Evolutionary conservation across 1,140 invertebrate genomes (phyloP), one percentile per base, ranked within the genome.

Genomic region (Aporrectodea caliginosa): DNA sequence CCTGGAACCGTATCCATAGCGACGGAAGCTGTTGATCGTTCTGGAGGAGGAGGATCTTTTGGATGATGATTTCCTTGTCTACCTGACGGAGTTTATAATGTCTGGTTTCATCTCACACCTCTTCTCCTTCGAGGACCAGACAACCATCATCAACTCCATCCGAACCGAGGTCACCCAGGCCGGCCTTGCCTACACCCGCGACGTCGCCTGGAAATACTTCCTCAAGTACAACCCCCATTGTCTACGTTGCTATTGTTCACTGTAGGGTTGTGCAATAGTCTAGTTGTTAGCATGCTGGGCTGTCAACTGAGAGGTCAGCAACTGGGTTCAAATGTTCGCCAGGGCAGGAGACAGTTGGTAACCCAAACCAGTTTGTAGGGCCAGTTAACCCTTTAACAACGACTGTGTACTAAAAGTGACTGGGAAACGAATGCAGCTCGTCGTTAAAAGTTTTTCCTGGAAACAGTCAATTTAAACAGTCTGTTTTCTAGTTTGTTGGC

Each of bases 131-230:
- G 87, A 89, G 77, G 86, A 89, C 78, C 84, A 86, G 81, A 88
- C 88, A 0, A 87, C 85, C 22, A 88, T 89, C 75, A 86, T 89
- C 76, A 89, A 89, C 83, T 87, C 87, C 30, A 88, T 89, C 75
- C 80, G 88, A 69, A 87, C 87, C 12, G 88, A 88, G 79, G 86
- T 89, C 12, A 86, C 86, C 1, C 87, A 88, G 79, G 85, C 86
- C 29, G 88, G 88, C 12, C 82, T 88, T 2, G 86, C 87, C 16
- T 89, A 88, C 79, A 87, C 87, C 0, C 80, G 86, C 69, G 86
- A 88, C 73, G 85, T 87, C 1, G 88, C 88, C 2, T 89, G 88
- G 88, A 85, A 88, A 78, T 88, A 88, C 83, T 89, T 89, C 82
- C 78, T 88, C 35, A 86, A 83, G 77, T 78, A 29, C 71, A 16